Conservation (phyloP, 1,140 invertebrate species). For the Nomia melanderi region DNA sequence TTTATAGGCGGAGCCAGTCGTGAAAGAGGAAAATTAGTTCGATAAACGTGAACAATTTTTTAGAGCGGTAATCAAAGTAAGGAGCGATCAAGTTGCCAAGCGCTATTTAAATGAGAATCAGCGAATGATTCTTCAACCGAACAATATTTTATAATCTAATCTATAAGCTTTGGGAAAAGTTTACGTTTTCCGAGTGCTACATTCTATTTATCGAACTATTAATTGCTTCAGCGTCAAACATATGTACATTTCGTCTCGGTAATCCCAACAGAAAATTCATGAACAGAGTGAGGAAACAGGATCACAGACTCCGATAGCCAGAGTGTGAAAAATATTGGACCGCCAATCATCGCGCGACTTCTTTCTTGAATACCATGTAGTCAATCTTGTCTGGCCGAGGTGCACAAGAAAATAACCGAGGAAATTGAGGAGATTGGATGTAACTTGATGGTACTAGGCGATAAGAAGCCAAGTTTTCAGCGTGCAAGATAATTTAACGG, state of each 20-base stretch:
- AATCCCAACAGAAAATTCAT: background rate
- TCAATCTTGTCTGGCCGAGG: background rate
- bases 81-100: no score
- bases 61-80: no score
- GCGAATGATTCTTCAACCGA: no score
- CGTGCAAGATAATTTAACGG: conserved; percentile 22
- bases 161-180: no score
- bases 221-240: background rate
- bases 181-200: no score
- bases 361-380: background rate
- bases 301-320: background rate
- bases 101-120: no score
- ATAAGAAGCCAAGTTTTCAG: conserved; percentile 38
- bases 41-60: no score
- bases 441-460: conserved; percentile 1
- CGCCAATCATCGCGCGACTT: background rate
- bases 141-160: no score
- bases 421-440: conserved; percentile 35
- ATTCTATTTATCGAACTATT: no score
- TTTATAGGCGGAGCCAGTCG: no score
- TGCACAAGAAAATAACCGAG: conserved; percentile 11
- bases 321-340: background rate
- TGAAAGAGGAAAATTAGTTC: no score
- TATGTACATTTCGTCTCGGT: background rate
- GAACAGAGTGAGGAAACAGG: background rate